Conservation (phyloP, 2,113 vertebrate genomes). For the Chaenocephalus aceratus region DNA sequence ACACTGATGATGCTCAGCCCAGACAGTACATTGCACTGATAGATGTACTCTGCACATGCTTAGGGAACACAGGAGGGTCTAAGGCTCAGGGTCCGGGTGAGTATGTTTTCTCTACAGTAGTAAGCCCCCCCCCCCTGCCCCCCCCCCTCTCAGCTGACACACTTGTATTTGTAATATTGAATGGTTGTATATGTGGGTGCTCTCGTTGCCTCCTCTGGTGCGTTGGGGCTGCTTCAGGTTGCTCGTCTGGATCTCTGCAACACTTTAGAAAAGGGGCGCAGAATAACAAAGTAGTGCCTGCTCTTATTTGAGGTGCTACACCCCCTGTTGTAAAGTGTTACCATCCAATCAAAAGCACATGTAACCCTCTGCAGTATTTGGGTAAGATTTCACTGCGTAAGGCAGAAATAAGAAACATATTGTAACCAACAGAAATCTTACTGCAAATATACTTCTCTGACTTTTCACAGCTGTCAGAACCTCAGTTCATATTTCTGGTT, state of each 20-base stretch:
- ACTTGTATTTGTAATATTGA: constrained; percentile 7
- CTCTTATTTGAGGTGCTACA: constrained; percentile 13
- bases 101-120: constrained; percentile 71
- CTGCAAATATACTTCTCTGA: constrained; percentile 37
- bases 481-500: constrained; percentile 44
- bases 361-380: constrained; percentile 39
- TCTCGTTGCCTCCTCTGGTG: constrained; percentile 7
- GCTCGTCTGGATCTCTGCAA: constrained; percentile 2
- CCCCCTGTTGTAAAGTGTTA: constrained; percentile 58
- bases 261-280: constrained; percentile 53
- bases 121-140: constrained; percentile 38
- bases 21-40: constrained; percentile 47
- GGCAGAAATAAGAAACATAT: neutral
- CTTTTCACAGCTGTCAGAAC: constrained; percentile 25
- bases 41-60: constrained; percentile 74
- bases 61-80: constrained; percentile 74
- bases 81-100: constrained; percentile 76
- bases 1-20: constrained; percentile 5
- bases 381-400: neutral
- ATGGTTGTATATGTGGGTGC: constrained; percentile 6
- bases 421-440: constrained; percentile 37
- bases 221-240: constrained; percentile 43
- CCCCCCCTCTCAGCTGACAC: constrained; percentile 45
- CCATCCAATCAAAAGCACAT: constrained; percentile 9
- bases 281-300: constrained; percentile 28